These are phyloP conservation scores for Corythoichthys haematopterus DNA, from an alignment of 2,113 vertebrate species.

Conservation along the genomic window DNA sequence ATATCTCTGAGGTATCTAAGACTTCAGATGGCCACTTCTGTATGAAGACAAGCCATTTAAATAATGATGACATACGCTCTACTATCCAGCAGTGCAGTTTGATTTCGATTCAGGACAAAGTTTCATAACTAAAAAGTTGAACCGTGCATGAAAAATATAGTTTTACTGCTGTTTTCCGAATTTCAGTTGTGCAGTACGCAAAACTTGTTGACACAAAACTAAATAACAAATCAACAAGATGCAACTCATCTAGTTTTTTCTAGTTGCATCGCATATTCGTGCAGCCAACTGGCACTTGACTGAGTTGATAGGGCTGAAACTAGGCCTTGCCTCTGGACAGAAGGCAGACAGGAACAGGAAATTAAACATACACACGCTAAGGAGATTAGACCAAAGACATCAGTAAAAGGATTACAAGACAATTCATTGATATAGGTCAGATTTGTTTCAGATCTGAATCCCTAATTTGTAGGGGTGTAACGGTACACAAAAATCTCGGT, in stretches of 20 bases:
- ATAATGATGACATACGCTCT: slow-evolving; percentile 11
- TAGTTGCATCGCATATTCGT: neutral
- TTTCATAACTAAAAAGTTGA: neutral
- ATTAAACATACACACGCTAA: neutral
- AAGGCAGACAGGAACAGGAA: slow-evolving; percentile 2
- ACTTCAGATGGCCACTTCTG: slow-evolving; percentile 66
- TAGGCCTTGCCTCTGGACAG: neutral
- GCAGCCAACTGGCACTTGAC: neutral
- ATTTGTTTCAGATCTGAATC: neutral
- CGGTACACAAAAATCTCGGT: too few species aligned
- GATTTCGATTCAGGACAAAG: neutral
- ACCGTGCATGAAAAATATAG: neutral
- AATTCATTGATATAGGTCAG: neutral
- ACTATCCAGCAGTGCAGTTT: neutral
- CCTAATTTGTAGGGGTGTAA: too few species aligned
- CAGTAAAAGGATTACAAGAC: neutral
- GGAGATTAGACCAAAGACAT: neutral
- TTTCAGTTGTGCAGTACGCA: neutral
- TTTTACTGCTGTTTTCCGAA: neutral
- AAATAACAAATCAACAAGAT: neutral
- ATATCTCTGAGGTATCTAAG: slow-evolving; percentile 29
- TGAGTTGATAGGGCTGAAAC: neutral
- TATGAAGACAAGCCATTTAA: slow-evolving; percentile 54
- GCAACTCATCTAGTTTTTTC: neutral
- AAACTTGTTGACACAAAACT: neutral